Evolutionary conservation across 2,888 invertebrate species (phyloP).

Genomic region (Sussaba pulchella): DNA sequence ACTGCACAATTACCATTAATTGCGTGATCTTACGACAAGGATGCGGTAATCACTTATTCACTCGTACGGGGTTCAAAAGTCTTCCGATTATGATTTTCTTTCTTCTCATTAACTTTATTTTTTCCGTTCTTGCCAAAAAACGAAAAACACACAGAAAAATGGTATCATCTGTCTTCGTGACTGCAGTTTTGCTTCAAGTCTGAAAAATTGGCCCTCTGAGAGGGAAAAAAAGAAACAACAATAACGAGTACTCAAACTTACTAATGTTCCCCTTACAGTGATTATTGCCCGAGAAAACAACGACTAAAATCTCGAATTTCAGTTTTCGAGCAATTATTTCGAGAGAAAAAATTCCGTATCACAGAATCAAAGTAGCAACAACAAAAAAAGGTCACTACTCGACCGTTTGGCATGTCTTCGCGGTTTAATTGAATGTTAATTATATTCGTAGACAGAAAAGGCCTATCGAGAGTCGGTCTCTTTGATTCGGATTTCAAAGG

Average conservation of each 20-base stretch:
- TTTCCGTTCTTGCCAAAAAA: conserved; percentile 51
- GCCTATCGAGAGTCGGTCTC: conserved; percentile 38
- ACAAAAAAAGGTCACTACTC: conserved; percentile 3
- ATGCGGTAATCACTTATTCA: conserved; percentile 75
- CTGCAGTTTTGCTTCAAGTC: conserved; percentile 73
- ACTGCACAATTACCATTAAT: too few relatives aligned
- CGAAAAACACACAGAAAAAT: conserved; percentile 23
- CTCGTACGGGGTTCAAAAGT: conserved; percentile 70
- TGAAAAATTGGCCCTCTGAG: conserved; percentile 45
- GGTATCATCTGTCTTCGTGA: conserved; percentile 65
- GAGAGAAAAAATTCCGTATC: too few relatives aligned
- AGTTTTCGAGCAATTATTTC: conserved; percentile 26
- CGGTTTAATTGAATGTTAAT: conserved; percentile 5
- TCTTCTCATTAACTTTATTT: conserved; percentile 59
- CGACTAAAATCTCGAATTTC: conserved; percentile 24
- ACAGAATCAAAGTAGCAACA: not conserved
- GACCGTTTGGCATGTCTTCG: conserved; percentile 28
- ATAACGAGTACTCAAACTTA: conserved; percentile 4
- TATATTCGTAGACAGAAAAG: conserved; percentile 1
- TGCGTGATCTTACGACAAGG: conserved; percentile 77
- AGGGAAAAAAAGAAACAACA: conserved; percentile 3
- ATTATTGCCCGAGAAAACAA: conserved; percentile 12
- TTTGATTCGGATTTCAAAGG: conserved; percentile 69
- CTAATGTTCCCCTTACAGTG: conserved; percentile 7
- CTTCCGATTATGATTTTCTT: conserved; percentile 66